phyloP scores from a whole-genome alignment of 2,888 invertebrate genomes.

The Pogonocherus hispidulus region DNA sequence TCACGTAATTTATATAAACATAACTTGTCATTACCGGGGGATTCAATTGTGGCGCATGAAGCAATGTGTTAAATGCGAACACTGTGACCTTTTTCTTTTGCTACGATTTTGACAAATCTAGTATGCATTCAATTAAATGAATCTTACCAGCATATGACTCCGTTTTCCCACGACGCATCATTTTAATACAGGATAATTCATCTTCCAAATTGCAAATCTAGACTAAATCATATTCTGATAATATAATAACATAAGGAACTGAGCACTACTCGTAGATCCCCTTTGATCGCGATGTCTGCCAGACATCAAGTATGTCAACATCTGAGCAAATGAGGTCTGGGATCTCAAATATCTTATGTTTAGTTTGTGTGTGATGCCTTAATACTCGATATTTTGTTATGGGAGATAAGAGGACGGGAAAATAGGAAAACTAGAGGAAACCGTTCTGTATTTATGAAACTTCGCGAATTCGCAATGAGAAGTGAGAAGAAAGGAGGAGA shows the following conservation, averaged over 20 bases:
- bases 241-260: conserved; percentile 9
- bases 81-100: too few relatives aligned
- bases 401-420: conserved; percentile 27
- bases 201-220: conserved; percentile 5
- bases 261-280: conserved; percentile 4
- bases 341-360: conserved; percentile 3
- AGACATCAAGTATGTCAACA: conserved; percentile 21
- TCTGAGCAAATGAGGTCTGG: conserved; percentile 19
- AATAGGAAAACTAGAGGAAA: conserved; percentile 30
- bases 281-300: conserved; percentile 6
- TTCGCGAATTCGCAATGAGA: conserved; percentile 22
- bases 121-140: conserved; percentile 1
- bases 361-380: conserved; percentile 7
- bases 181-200: conserved; percentile 8
- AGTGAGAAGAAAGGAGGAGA: conserved; percentile 20
- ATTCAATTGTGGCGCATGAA: neutral
- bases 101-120: neutral
- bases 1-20: too few relatives aligned
- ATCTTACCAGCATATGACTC: neutral
- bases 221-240: conserved; percentile 6
- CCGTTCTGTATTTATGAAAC: conserved; percentile 26
- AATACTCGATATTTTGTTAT: conserved; percentile 18
- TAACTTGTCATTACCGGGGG: too few relatives aligned
- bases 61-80: neutral
- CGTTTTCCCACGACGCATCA: neutral